Evolutionary conservation across 2,888 invertebrate species (phyloP), one percentile per base, ranked within the genome.

Genomic region (Lasioglossum morio): DNA sequence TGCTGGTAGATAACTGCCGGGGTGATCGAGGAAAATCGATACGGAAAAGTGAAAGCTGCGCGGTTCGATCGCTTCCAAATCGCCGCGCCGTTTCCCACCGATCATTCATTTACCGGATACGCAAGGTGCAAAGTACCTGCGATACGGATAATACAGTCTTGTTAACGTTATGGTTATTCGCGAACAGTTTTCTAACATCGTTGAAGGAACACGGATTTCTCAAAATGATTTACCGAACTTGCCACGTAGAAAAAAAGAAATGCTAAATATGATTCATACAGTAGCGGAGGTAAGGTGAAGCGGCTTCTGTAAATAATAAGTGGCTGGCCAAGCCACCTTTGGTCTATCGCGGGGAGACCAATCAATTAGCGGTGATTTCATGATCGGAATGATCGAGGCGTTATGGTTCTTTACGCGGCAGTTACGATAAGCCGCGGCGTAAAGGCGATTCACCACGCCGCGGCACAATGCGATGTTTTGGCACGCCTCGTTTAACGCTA

Each of bases 351-450:
- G 14, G 60, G 2, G 27, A 16, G 60, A 63, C 60, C 60, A 30
- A 63, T 63, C 79, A 57, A 81, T 82, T 82, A 81, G 72, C 72
- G 37, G 48, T 46, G 37, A 53, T 72, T 82, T 74, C 72, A 72
- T 19, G 75, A 83, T 75, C 53, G 53, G 57, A 72, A 63, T 46
- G 79, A 82, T 82, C 77, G 81, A 69, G 57, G 72, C 34, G 81
- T 88, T 82, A 81, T 34, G 81, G 78, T 57, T 46, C 57, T 84
- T 89, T 87, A 82, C 74, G 81, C 77, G 37, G 72, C 78, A 75
- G 70, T 82, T 74, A 72, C 77, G 86, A 87, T 87, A 89, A 87
- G 79, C 81, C 53, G 53, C 81, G n/a, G 75, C 87, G 80, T 89
- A 89, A 89, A 87, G 79, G 79, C 82, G 77, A 89, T 86, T 84